Evolutionary conservation across 2,888 invertebrate genomes (phyloP), one percentile per base, ranked within the genome.

Genomic region (Craniophora ligustri): DNA sequence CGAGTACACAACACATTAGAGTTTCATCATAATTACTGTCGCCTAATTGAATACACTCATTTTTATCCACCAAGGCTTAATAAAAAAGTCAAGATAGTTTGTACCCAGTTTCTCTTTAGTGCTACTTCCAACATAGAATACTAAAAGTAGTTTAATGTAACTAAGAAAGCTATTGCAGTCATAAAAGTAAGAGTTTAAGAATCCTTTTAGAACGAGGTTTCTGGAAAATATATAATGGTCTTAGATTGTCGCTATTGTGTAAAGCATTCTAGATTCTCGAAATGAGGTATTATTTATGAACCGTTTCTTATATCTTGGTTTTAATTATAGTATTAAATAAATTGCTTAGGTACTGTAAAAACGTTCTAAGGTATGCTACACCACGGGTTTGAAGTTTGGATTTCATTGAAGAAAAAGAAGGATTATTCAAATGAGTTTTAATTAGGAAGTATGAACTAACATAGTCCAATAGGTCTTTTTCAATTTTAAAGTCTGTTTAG

Each of bases 21-120:
- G 5, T 50, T 39, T 39, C 32, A 42, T 42, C 26, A 34, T 45
- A 38, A 47, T 34, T 48, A 41, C 30, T 41, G 16, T 32, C 15
- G n/a, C 30, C 54, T 69, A 69, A 63, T 68, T 54, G 56, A 46
- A 55, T 69, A 68, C 34, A 63, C 56, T 41, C 32, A 15, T 38
- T 41, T 62, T 54, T 55, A 63, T 46, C 42, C 46, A 41, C 57
- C 7, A 31, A 42, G 46, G 57, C 41, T 21, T 46, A 64, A 69
- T 69, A 63, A 69, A 67, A 48, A 51, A 67, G 63, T 61, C 62
- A 30, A 39, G 30, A 64, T 26, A 26, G 42, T 63, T 30, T 45
- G 18, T 23, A 11, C 30, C 7, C 11, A 21, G 41, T 13, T 8
- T 16, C 23, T 35, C 34, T 46, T 46, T 64, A 63, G 65, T 63